These are phyloP conservation scores for Rotaria macrura DNA, from an alignment of 2,888 invertebrate species.

Conservation along the genomic window DNA sequence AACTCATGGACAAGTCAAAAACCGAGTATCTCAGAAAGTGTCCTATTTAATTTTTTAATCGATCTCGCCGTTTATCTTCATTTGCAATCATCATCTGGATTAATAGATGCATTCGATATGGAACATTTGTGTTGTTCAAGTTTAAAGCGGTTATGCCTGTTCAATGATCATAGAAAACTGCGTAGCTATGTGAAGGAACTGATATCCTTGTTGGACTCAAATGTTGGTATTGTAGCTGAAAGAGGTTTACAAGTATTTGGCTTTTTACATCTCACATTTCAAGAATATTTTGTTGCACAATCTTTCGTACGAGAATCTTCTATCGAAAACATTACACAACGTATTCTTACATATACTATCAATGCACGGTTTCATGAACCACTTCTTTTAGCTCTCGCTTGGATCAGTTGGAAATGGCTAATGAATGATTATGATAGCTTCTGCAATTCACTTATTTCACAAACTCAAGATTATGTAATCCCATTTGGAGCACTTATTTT, in stretches of 20 bases:
- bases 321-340: too few relatives aligned
- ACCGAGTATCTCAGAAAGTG: background rate
- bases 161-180: too few relatives aligned
- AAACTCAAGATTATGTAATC: too few relatives aligned
- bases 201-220: too few relatives aligned
- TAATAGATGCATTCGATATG: background rate
- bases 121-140: background rate
- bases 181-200: too few relatives aligned
- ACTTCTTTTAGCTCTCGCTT: background rate
- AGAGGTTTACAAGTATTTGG: too few relatives aligned
- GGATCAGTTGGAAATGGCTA: background rate
- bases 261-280: too few relatives aligned
- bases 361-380: background rate
- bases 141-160: background rate
- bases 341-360: too few relatives aligned
- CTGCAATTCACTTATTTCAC: background rate
- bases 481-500: too few relatives aligned
- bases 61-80: background rate
- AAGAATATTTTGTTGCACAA: too few relatives aligned
- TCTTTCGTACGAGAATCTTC: too few relatives aligned
- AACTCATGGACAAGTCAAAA: background rate
- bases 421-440: background rate
- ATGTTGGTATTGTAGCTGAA: too few relatives aligned
- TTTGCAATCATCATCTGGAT: background rate
- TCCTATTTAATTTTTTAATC: background rate